phyloP scores from a whole-genome alignment of 1,140 invertebrate species.

The Neotoxoptera formosana region DNA sequence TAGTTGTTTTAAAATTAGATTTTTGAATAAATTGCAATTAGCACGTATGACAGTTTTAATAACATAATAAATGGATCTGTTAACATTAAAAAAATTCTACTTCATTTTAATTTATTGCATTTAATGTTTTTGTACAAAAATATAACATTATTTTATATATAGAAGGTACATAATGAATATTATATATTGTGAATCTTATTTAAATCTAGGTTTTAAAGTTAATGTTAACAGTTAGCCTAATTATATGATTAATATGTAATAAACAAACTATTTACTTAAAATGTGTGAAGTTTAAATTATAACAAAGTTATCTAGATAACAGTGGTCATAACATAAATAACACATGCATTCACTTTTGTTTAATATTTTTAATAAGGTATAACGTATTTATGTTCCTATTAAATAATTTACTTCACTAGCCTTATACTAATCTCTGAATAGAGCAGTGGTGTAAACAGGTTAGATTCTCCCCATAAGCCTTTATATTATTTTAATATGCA shows the following conservation, averaged over 20 bases:
- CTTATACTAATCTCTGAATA: no score
- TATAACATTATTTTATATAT: neutral
- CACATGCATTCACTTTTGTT: neutral
- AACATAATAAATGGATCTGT: neutral
- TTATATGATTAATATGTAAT: neutral
- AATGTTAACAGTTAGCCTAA: neutral
- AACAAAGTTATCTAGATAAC: neutral
- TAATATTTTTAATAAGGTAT: no score
- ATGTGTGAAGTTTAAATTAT: neutral
- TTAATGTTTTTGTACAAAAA: neutral
- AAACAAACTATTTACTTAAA: neutral
- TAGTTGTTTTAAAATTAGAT: slow-evolving; percentile 32
- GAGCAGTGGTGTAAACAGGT: no score
- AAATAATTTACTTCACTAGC: no score
- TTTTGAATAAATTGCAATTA: slow-evolving; percentile 42
- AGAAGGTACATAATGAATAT: neutral
- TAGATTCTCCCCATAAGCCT: no score
- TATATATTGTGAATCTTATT: neutral
- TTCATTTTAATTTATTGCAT: neutral
- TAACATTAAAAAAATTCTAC: neutral
- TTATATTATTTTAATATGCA: no score
- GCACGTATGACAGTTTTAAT: neutral
- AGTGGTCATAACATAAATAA: neutral
- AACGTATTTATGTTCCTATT: no score
- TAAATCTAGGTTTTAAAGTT: neutral